These are phyloP conservation scores for Theretra japonica DNA, from an alignment of 2,888 invertebrate genomes.

Conservation along the genomic window DNA sequence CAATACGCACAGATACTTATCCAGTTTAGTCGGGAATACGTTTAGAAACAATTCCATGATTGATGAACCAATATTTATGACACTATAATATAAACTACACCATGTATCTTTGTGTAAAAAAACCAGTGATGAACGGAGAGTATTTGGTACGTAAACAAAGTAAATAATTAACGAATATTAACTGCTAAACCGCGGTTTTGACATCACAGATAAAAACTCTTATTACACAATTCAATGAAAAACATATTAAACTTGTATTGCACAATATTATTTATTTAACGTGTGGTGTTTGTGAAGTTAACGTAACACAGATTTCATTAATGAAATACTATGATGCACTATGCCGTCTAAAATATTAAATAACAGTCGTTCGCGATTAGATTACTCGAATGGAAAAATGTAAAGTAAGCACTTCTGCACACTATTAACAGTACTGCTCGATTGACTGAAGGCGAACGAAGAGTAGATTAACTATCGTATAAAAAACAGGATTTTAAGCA, in stretches of 20 bases:
- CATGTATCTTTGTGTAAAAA: not conserved
- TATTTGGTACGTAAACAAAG: too few relatives aligned
- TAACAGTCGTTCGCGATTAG: not conserved
- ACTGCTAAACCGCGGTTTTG: not conserved
- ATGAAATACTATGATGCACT: not conserved
- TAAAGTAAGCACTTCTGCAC: constrained; percentile 4
- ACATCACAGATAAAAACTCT: not conserved
- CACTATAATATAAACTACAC: not conserved
- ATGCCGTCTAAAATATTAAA: too few relatives aligned
- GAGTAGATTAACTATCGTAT: not conserved
- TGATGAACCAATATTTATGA: not conserved
- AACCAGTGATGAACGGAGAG: not conserved
- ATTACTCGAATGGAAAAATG: not conserved
- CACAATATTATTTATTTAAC: not conserved
- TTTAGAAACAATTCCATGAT: constrained; percentile 1
- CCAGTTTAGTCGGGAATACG: constrained; percentile 20
- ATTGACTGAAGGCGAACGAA: not conserved
- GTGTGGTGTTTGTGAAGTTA: not conserved
- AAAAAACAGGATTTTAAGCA: constrained; percentile 12
- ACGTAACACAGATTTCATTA: too few relatives aligned
- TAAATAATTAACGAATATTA: too few relatives aligned
- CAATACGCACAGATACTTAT: constrained; percentile 17
- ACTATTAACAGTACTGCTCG: not conserved
- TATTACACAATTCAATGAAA: not conserved
- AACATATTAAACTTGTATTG: not conserved